A percentile compares a stretch with the other conserved stretches of the same genome.
Conservation (phyloP, 2,797 vertebrate genomes). For the Luscinia megarhynchos region DNA sequence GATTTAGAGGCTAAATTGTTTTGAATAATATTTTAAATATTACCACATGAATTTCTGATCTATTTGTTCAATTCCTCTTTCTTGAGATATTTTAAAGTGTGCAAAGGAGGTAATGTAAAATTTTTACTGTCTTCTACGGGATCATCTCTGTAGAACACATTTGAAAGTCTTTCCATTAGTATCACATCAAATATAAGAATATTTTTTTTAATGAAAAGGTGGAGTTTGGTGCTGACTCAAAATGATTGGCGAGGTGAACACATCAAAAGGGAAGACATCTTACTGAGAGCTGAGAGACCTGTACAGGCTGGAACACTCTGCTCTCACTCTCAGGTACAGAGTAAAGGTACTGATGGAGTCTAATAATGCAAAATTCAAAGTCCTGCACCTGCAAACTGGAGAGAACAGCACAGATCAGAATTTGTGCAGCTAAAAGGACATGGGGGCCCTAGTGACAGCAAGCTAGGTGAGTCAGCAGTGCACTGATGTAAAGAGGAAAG, state of each 20-base stretch:
- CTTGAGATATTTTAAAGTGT: neutral
- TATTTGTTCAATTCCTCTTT: neutral
- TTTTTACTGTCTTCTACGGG: neutral
- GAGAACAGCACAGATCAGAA: neutral
- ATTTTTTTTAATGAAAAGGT: neutral
- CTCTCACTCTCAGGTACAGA: neutral
- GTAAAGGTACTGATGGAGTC: neutral
- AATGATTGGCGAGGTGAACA: neutral
- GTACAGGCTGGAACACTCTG: neutral
- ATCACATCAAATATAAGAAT: neutral
- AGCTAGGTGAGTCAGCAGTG: neutral
- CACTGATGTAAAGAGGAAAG: accelerated
- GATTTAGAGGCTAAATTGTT: neutral
- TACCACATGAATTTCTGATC: neutral
- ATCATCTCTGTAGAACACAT: neutral
- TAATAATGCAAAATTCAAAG: neutral
- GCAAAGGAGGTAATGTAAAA: neutral
- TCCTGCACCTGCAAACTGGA: neutral
- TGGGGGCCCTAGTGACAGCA: neutral
- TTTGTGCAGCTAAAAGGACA: neutral
- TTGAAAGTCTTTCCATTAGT: neutral
- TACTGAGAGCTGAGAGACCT: neutral
- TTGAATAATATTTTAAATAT: neutral
- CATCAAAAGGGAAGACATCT: accelerated
- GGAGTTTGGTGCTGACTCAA: neutral